Conservation (phyloP, 1,140 invertebrate species). For the Heliconius hermathena region DNA sequence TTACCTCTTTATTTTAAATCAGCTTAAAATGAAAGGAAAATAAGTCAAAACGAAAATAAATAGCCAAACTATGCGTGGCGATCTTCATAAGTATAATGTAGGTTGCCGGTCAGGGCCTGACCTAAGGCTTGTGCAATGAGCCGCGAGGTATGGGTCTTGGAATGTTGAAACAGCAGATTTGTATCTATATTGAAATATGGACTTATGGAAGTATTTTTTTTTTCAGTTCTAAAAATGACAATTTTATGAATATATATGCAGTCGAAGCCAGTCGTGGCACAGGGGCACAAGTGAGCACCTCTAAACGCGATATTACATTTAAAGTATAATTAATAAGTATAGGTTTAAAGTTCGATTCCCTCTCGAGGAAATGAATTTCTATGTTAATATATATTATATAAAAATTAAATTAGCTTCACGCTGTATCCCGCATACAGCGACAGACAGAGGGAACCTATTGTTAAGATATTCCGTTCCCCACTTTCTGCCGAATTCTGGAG, state of each 20-base stretch:
- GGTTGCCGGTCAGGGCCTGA: slow-evolving; percentile 2
- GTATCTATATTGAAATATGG: not conserved
- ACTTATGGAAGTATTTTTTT: not conserved
- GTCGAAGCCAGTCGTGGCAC: not conserved
- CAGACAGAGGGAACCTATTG: too few relatives aligned
- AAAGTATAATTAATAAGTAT: too few relatives aligned
- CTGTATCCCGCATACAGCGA: too few relatives aligned
- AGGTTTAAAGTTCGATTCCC: too few relatives aligned
- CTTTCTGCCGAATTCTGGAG: too few relatives aligned
- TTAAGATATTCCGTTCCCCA: too few relatives aligned
- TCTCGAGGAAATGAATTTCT: too few relatives aligned
- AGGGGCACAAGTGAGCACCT: not conserved
- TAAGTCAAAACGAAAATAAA: not conserved
- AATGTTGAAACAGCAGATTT: not conserved
- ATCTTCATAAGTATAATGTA: not conserved
- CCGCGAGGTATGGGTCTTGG: slow-evolving; percentile 5
- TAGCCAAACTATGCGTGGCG: not conserved
- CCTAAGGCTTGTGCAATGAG: slow-evolving; percentile 1
- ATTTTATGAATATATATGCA: not conserved
- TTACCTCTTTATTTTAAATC: too few relatives aligned
- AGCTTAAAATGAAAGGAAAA: not conserved
- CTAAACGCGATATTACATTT: too few relatives aligned
- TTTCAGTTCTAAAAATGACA: not conserved
- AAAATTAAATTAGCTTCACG: too few relatives aligned
- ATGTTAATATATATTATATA: too few relatives aligned